Evolutionary conservation across 2,888 invertebrate genomes (phyloP).

Genomic region (Apocheima hispidaria): DNA sequence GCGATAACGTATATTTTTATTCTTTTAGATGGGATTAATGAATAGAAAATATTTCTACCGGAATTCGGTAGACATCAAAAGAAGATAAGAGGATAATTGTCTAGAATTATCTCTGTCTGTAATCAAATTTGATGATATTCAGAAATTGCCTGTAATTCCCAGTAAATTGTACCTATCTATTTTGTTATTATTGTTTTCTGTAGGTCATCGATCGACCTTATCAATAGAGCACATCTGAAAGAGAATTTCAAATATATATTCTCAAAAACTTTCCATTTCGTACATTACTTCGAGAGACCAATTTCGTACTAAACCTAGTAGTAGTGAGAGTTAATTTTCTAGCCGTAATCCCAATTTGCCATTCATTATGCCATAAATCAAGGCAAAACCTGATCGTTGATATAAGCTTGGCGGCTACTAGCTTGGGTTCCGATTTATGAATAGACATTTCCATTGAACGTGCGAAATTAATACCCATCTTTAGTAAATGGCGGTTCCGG

Average conservation of each 20-base stretch:
- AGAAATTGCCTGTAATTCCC: constrained; percentile 9
- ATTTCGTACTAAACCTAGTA: background rate
- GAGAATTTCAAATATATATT: background rate
- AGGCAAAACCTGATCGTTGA: constrained; percentile 24
- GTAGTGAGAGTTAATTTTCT: constrained; percentile 9
- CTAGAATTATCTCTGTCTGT: constrained; percentile 15
- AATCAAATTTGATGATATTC: constrained; percentile 11
- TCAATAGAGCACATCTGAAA: background rate
- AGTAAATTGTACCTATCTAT: background rate
- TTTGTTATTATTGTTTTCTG: background rate
- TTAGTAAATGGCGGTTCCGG: constrained; percentile 16
- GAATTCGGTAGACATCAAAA: constrained; percentile 6
- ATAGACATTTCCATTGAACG: constrained; percentile 24
- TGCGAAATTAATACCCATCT: constrained; percentile 25
- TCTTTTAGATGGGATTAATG: background rate
- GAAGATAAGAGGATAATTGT: constrained; percentile 5
- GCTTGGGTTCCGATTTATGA: constrained; percentile 30
- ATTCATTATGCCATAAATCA: constrained; percentile 34
- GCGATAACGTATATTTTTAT: constrained; percentile 2
- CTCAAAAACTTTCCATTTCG: background rate
- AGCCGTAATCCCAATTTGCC: constrained; percentile 28
- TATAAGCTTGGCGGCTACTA: constrained; percentile 18
- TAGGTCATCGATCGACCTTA: background rate
- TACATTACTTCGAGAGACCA: background rate
- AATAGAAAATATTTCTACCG: constrained; percentile 1